These are phyloP conservation scores for Montipora foliosa DNA, from an alignment of 64 coral and sea anemone genomes.

Conservation along the genomic window DNA sequence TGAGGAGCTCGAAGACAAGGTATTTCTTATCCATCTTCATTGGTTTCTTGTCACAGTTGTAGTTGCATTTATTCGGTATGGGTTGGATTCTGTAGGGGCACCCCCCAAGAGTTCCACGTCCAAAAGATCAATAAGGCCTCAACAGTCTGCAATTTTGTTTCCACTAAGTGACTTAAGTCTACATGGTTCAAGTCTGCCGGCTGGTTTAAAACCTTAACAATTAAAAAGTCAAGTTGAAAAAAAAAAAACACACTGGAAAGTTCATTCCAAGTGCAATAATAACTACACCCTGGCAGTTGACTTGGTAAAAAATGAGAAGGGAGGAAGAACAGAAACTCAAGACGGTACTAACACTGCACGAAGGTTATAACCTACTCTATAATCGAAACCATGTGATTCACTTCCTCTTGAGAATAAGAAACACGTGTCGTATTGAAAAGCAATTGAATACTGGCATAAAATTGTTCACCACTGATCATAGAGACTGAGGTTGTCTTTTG, in stretches of 20 bases:
- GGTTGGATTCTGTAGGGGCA: not conserved
- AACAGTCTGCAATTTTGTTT: too few species aligned
- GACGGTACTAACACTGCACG: not conserved
- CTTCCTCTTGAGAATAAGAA: not conserved
- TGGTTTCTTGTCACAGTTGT: not conserved
- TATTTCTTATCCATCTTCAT: not conserved
- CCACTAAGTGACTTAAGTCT: too few species aligned
- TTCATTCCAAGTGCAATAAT: too few species aligned
- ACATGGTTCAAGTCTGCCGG: too few species aligned
- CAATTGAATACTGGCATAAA: slow-evolving; percentile 23
- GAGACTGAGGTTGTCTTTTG: not conserved
- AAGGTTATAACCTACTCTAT: slow-evolving; percentile 8
- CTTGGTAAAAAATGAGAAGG: not conserved
- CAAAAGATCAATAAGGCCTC: too few species aligned
- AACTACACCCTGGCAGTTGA: not conserved
- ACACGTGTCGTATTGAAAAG: slow-evolving; percentile 52
- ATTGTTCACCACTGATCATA: not conserved
- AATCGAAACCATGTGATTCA: slow-evolving; percentile 29
- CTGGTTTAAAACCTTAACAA: too few species aligned
- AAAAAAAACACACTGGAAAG: too few species aligned
- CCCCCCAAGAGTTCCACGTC: too few species aligned
- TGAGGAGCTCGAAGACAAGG: not conserved
- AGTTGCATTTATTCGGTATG: not conserved
- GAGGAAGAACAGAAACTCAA: not conserved
- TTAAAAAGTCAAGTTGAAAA: too few species aligned